Evolutionary conservation across 2,797 vertebrate genomes (phyloP).

Genomic region (Knipowitschia caucasica): DNA sequence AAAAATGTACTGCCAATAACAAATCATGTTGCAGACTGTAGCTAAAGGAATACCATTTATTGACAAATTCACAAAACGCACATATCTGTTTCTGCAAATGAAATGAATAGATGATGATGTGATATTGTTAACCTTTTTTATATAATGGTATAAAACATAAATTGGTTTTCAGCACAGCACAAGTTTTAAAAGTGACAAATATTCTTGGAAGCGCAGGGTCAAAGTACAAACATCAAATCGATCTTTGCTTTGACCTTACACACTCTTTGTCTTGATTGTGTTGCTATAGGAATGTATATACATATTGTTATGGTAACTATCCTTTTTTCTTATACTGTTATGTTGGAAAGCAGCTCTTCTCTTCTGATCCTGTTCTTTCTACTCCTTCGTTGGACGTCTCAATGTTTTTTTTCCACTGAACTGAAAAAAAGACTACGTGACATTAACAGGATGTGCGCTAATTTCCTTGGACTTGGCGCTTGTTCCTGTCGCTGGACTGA

Average conservation of each 20-base stretch:
- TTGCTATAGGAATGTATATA: background rate
- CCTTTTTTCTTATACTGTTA: background rate
- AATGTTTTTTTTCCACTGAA: constrained; percentile 21
- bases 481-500: constrained; percentile 49
- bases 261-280: background rate
- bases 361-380: constrained; percentile 21
- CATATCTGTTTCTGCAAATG: no score
- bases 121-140: no score
- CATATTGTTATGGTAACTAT: background rate
- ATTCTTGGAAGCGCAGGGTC: background rate
- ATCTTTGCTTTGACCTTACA: background rate
- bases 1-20: no score
- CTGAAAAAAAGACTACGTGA: constrained; percentile 14
- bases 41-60: no score
- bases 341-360: background rate
- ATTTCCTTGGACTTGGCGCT: constrained; percentile 50
- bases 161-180: no score
- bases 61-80: no score
- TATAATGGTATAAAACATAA: no score
- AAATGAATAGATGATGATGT: no score
- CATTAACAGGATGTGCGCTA: constrained; percentile 60
- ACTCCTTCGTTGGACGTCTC: constrained; percentile 25
- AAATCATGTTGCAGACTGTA: no score
- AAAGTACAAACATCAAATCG: background rate
- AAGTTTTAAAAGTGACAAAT: background rate